Conservation (phyloP, 2,113 vertebrate species). For the Coreoperca whiteheadi region DNA sequence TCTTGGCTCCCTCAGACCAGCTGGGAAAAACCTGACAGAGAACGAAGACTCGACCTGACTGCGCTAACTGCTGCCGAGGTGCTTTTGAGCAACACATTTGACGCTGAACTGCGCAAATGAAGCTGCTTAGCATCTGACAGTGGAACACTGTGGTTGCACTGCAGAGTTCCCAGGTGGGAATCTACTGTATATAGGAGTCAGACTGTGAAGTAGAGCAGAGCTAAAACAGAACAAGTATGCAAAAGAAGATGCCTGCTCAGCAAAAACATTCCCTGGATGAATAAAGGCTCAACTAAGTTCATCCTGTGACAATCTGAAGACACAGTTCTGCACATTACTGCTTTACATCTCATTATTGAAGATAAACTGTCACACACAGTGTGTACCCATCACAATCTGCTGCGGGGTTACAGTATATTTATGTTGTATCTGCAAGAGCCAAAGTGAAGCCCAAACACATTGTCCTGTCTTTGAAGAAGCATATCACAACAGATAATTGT, state of each 20-base stretch:
- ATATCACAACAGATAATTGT: neutral
- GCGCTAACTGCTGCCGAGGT: conserved; percentile 22
- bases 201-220: conserved; percentile 40
- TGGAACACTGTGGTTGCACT: neutral
- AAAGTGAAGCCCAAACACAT: conserved; percentile 12
- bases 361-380: conserved; percentile 31
- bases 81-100: conserved; percentile 56
- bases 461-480: conserved; percentile 6
- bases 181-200: conserved; percentile 13
- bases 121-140: neutral
- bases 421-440: conserved; percentile 40
- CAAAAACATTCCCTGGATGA: conserved; percentile 59
- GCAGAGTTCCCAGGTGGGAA: conserved; percentile 34
- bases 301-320: conserved; percentile 64
- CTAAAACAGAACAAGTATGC: conserved; percentile 51
- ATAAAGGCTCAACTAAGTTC: conserved; percentile 62
- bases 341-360: conserved; percentile 67
- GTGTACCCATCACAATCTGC: conserved; percentile 32
- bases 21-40: conserved; percentile 18
- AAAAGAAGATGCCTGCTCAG: conserved; percentile 68
- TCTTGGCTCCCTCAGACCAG: conserved; percentile 35
- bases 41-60: neutral
- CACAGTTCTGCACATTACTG: conserved; percentile 44
- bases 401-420: conserved; percentile 19
- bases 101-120: neutral